Conservation (phyloP, 2,888 invertebrate genomes). For the Adineta ricciae region DNA sequence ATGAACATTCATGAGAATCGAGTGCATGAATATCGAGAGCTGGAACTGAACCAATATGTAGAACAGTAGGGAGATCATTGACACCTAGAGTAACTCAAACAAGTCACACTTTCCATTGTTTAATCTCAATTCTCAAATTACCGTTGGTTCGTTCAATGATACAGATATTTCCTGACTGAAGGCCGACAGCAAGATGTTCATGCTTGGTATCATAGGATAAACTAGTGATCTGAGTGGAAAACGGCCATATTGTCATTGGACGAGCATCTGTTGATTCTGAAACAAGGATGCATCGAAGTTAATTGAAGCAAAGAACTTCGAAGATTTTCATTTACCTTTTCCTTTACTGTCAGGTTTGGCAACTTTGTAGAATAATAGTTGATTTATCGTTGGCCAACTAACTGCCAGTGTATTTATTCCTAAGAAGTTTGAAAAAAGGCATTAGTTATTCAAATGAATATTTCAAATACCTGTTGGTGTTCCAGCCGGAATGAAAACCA, state of each 20-base stretch:
- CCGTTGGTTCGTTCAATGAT: background rate
- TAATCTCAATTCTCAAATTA: background rate
- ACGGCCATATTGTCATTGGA: background rate
- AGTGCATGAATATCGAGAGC: background rate
- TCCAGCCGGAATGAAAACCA: background rate
- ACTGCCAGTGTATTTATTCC: background rate
- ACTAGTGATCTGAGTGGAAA: background rate
- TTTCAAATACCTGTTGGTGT: background rate
- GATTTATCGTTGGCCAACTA: background rate
- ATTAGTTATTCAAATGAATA: background rate
- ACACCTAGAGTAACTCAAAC: background rate
- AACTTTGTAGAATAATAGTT: background rate
- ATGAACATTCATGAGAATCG: background rate
- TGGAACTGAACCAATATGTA: background rate
- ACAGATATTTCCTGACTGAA: background rate
- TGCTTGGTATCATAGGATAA: background rate
- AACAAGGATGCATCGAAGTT: no score
- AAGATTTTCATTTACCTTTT: no score
- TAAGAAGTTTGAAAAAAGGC: background rate
- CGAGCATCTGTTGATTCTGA: background rate
- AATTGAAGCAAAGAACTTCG: no score
- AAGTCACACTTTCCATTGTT: background rate
- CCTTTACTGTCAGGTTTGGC: background rate
- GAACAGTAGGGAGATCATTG: background rate
- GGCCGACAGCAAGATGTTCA: background rate